These are phyloP conservation scores for Doris montereyensis DNA, from an alignment of 2,888 invertebrate genomes.

Conservation along the genomic window DNA sequence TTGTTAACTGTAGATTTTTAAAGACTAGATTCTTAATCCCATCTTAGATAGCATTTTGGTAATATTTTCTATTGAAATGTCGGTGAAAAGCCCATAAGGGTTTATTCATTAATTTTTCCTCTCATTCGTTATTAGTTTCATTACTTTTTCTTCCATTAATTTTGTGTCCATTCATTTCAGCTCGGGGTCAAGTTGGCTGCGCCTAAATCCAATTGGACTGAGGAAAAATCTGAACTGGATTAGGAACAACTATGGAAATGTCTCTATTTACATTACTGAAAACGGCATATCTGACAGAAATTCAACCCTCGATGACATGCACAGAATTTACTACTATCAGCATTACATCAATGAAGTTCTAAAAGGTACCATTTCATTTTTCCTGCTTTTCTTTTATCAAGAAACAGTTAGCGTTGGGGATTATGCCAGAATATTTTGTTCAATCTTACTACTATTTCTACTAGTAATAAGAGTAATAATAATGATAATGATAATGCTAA, in stretches of 20 bases:
- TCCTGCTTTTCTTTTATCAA: too few relatives aligned
- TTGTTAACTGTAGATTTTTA: too few relatives aligned
- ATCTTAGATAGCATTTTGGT: too few relatives aligned
- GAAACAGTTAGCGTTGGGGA: too few relatives aligned
- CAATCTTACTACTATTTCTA: background rate
- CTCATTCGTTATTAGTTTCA: background rate
- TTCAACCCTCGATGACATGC: constrained; percentile 57
- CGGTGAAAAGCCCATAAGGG: too few relatives aligned
- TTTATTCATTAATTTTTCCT: too few relatives aligned
- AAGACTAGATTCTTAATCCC: too few relatives aligned
- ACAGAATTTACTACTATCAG: constrained; percentile 62
- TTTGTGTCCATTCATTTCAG: constrained; percentile 41
- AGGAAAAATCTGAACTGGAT: constrained; percentile 64
- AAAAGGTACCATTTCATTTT: constrained; percentile 57
- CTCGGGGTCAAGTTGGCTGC: constrained; percentile 59
- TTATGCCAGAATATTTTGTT: background rate
- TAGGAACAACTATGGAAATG: constrained; percentile 56
- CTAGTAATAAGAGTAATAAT: too few relatives aligned
- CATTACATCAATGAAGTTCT: constrained; percentile 67
- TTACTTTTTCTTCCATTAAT: background rate
- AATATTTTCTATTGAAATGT: too few relatives aligned
- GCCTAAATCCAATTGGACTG: constrained; percentile 62
- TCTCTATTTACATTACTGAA: constrained; percentile 64
- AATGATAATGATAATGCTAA: too few relatives aligned
- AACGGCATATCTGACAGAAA: constrained; percentile 66